Evolutionary conservation across 2,888 invertebrate genomes (phyloP).

Genomic region (Drosophila testacea): DNA sequence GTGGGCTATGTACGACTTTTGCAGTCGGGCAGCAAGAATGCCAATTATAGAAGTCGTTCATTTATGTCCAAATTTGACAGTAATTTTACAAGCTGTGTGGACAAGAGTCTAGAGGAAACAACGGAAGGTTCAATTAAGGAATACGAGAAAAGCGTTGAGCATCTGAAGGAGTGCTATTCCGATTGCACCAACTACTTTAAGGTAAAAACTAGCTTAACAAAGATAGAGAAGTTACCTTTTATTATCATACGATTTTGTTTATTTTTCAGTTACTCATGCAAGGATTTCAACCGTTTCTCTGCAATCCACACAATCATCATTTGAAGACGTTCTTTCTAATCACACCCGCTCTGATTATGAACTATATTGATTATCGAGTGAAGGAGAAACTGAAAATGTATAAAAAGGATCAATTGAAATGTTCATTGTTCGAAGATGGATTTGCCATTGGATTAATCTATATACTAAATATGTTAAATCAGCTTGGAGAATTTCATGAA

Average conservation of each 20-base stretch:
- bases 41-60: constrained; percentile 95
- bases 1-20: constrained; percentile 98
- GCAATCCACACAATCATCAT: constrained; percentile 94
- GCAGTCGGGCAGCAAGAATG: constrained; percentile 96
- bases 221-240: neutral
- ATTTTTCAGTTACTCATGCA: constrained; percentile 91
- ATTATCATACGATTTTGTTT: neutral
- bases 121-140: constrained; percentile 89
- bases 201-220: constrained; percentile 50
- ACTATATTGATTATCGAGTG: constrained; percentile 97
- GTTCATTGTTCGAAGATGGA: constrained; percentile 98
- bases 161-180: constrained; percentile 92
- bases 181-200: constrained; percentile 85
- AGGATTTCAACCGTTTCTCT: constrained; percentile 95
- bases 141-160: constrained; percentile 91
- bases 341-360: constrained; percentile 96
- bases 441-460: constrained; percentile 98
- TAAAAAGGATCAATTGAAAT: constrained; percentile 90
- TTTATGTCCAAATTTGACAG: constrained; percentile 93
- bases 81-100: constrained; percentile 87
- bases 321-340: constrained; percentile 96
- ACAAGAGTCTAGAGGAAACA: constrained; percentile 87
- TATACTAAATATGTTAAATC: constrained; percentile 95
- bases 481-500: constrained; percentile 94
- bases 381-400: constrained; percentile 96